A percentile compares a stretch with the other conserved stretches of the same genome.
Evolutionary conservation across 2,797 vertebrate genomes (phyloP).

Genomic region (Caiman crocodilus): DNA sequence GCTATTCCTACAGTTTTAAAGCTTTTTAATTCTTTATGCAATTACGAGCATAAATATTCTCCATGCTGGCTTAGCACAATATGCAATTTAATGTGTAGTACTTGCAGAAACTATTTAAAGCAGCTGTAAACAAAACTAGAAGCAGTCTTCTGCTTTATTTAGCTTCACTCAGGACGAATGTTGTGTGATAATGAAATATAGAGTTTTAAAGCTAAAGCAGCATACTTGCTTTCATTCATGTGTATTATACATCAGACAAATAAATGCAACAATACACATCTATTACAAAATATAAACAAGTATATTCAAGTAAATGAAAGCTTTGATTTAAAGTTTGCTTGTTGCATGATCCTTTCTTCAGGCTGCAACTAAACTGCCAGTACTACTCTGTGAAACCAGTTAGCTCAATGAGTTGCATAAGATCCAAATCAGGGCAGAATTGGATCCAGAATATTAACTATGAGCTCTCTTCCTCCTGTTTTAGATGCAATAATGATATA

Average conservation of each 20-base stretch:
- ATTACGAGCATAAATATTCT: background rate
- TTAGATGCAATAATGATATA: background rate
- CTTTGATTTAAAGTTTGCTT: background rate
- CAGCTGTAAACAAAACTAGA: background rate
- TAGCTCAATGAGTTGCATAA: background rate
- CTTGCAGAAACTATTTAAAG: background rate
- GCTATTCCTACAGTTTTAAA: background rate
- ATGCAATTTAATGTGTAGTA: background rate
- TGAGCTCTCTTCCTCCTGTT: background rate
- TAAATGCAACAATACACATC: conserved; percentile 18
- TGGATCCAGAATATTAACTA: background rate
- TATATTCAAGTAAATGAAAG: background rate
- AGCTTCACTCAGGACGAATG: background rate
- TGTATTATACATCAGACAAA: background rate
- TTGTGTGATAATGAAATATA: background rate
- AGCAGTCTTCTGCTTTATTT: background rate
- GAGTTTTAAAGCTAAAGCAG: background rate
- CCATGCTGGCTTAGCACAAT: background rate
- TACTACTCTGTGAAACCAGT: background rate
- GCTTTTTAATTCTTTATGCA: background rate
- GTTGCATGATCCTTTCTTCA: background rate
- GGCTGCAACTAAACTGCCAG: background rate
- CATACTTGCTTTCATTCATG: background rate
- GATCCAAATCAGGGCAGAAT: background rate
- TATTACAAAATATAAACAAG: background rate